These are phyloP conservation scores for Leguminivora glycinivorella DNA, from an alignment of 1,140 invertebrate genomes.

Conservation along the genomic window DNA sequence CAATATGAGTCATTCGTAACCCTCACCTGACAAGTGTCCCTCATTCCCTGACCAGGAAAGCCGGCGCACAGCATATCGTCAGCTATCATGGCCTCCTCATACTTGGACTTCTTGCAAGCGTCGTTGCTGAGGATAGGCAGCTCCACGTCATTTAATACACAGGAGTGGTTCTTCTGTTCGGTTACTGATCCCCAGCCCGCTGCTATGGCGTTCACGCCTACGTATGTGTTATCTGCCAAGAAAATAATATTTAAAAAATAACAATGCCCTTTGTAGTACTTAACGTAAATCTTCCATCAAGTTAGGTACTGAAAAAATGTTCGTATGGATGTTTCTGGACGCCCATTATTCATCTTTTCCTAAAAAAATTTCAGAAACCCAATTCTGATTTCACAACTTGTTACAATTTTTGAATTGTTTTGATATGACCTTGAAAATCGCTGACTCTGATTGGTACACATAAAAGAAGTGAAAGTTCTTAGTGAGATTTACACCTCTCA, in stretches of 20 bases:
- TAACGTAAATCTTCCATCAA: no score
- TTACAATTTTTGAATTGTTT: no score
- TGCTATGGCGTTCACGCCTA: conserved; percentile 84
- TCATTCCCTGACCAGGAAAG: conserved; percentile 84
- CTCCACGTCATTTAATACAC: conserved; percentile 88
- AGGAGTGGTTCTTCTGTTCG: conserved; percentile 89
- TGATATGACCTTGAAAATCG: no score
- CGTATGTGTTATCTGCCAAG: conserved; percentile 83
- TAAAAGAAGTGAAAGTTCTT: no score
- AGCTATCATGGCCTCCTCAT: conserved; percentile 87
- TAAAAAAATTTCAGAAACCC: no score
- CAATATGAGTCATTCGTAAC: no score
- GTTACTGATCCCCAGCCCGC: conserved; percentile 91
- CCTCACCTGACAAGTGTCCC: conserved; percentile 90
- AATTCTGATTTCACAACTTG: no score
- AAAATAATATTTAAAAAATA: neutral
- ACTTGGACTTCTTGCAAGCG: conserved; percentile 88
- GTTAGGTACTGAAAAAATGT: no score
- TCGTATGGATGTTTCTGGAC: no score
- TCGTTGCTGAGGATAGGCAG: conserved; percentile 89
- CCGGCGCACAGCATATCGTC: conserved; percentile 93
- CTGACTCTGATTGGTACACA: no score
- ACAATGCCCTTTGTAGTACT: neutral
- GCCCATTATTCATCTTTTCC: no score
- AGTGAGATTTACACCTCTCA: no score